Evolutionary conservation across 92 coral and sea anemone genomes (phyloP).

Genomic region (Paramuricea clavata): DNA sequence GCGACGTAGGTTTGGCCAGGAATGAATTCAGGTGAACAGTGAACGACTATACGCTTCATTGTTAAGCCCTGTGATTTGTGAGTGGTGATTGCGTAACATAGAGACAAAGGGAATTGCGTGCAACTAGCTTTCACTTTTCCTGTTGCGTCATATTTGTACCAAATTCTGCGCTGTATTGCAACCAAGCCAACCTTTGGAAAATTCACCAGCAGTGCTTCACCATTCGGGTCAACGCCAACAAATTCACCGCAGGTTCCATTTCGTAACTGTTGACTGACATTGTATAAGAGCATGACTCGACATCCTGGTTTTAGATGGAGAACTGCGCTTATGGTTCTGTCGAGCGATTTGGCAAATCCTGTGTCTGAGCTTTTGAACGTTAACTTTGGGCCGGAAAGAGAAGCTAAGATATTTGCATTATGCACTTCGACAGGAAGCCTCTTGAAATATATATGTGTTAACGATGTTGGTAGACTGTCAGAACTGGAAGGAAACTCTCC

Average conservation of each 20-base stretch:
- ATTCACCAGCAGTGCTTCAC: background rate
- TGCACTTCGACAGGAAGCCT: background rate
- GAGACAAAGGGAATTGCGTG: background rate
- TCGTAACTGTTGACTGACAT: background rate
- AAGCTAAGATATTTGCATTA: background rate
- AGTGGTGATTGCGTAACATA: constrained; percentile 3
- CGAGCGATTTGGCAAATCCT: background rate
- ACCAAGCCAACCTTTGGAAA: constrained; percentile 2
- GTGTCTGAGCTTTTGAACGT: background rate
- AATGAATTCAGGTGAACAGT: background rate
- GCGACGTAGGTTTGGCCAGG: constrained; percentile 13
- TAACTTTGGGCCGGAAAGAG: background rate
- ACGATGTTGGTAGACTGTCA: background rate
- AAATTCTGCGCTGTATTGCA: background rate
- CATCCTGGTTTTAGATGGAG: background rate
- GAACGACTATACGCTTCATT: background rate
- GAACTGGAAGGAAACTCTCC: background rate
- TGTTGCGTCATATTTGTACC: constrained; percentile 3
- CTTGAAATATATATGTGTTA: background rate
- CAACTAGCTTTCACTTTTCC: background rate
- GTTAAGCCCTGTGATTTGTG: constrained; percentile 3
- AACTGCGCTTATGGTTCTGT: background rate
- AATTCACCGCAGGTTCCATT: constrained; percentile 19
- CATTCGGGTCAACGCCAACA: background rate
- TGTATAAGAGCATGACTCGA: background rate